These are phyloP conservation scores for Marronus borbonicus DNA, from an alignment of 2,888 invertebrate genomes.

Conservation along the genomic window DNA sequence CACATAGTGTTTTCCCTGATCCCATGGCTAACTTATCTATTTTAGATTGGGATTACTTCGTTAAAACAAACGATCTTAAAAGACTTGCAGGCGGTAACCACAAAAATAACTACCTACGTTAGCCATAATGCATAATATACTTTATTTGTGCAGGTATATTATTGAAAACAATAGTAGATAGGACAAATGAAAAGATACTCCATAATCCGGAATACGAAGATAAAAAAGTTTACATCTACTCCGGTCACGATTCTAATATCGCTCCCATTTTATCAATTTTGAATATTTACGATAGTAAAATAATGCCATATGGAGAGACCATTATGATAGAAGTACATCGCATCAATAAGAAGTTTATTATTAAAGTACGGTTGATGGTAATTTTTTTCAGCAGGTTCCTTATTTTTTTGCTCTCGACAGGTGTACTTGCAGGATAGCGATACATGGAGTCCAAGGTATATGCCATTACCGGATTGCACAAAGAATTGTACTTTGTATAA, in stretches of 20 bases:
- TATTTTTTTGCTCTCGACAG: not conserved
- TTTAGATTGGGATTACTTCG: slow-evolving; percentile 34
- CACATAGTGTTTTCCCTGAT: slow-evolving; percentile 4
- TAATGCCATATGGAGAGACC: slow-evolving; percentile 21
- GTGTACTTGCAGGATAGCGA: slow-evolving; percentile 20
- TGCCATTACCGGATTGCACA: slow-evolving; percentile 13
- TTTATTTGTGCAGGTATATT: slow-evolving; percentile 2
- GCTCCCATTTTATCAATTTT: slow-evolving; percentile 42
- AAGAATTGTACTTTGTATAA: slow-evolving; percentile 25
- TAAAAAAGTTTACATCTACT: slow-evolving; percentile 43
- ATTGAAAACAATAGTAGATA: slow-evolving; percentile 28
- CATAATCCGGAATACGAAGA: not conserved
- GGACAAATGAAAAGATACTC: slow-evolving; percentile 16
- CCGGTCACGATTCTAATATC: slow-evolving; percentile 49
- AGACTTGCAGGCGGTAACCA: slow-evolving; percentile 12
- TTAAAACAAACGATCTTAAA: slow-evolving; percentile 26
- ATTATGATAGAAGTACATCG: slow-evolving; percentile 31
- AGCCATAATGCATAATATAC: not conserved
- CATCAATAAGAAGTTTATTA: slow-evolving; percentile 29
- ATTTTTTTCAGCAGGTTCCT: too few species aligned
- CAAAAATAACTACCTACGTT: not conserved
- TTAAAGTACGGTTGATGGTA: slow-evolving; percentile 3
- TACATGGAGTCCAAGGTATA: slow-evolving; percentile 16
- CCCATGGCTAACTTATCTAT: slow-evolving; percentile 32
- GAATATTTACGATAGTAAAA: slow-evolving; percentile 25